Evolutionary conservation across 2,888 invertebrate genomes (phyloP), one percentile per base, ranked within the genome.

Genomic region (Mantis religiosa): DNA sequence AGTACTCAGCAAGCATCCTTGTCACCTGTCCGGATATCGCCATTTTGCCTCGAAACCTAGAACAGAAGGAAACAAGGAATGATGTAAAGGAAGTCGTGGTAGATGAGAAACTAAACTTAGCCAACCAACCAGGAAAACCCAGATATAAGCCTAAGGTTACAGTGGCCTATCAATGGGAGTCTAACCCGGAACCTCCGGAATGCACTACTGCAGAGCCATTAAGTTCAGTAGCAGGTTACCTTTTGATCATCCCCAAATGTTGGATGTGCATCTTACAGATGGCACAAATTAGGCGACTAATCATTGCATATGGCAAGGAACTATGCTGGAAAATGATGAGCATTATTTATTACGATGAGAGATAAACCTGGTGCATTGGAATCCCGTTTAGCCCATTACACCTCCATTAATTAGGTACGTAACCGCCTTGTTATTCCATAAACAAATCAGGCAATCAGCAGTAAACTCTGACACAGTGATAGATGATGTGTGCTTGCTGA

Each of bases 351-450:
- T 71, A 25, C 20, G 4, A 15, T 71, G 54, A 12, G 41, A 41
- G 41, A 41, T 41, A 41, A 41, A 41, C 12, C 41, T 12, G 20
- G 54, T 71, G 85, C 85, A 82, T 88, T 88, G 88, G 88, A 88
- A 88, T 85, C 88, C 85, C 88, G 88, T 88, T 85, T 88, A 85
- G 82, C 88, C 85, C 88, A 88, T 88, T 88, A 88, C 88, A 88
- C 85, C 88, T 88, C 84, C 81, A 88, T 88, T 88, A 88, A 88
- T 88, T 88, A 88, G 88, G 41, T 27, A 54, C 83, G 86, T 81
- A 41, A 87, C 82, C 47, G 87, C 87, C 87, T 87, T 87, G 87
- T 87, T 87, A 47, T 87, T 87, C 83, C 87, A 87, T 87, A 87
- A 87, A 87, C 87, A 87, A 87, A 87, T 87, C 87, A 87, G 86